Base-by-base conservation (phyloP, 1,140 invertebrate genomes). In the Drosophila nikananu region DNA sequence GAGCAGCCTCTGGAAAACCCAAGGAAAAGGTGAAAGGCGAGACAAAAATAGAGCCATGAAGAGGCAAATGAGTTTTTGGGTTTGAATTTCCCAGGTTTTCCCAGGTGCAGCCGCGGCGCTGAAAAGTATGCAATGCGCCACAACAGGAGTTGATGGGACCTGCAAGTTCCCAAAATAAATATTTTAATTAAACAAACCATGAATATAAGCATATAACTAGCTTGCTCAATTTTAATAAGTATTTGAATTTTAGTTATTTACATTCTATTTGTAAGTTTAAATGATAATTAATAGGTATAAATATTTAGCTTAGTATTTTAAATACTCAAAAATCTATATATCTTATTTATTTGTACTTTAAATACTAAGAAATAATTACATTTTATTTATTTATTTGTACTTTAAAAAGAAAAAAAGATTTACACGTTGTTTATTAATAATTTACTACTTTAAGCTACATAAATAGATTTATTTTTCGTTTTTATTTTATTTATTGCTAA, bases 11-110 rank as follows among this genome's bases (percentile, higher is more conserved):
- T 39, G 42, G n/a, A 19, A 21, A 44, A 10, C 10, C 42, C 42
- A 44, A 12, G 37, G 5, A 44, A 21, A 68, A 62, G 10, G 39
- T 44, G 41, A 32, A 25, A 42, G 27, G 21, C 19, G 37, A 48
- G 59, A 44, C 59, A 48, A 52, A 46, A 51, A 71, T 13, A 35
- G 25, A 55, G 21, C 19, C 6, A 64, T 12, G 37, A n/a, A 32
- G 15, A 32, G 25, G 13, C 19, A 48, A 70, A 59, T 49, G 35
- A 54, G 64, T 64, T 63, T 19, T n/a, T n/a, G 7, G 23, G 4
- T 32, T 35, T n/a, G n/a, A 46, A 46, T 65, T 37, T 37, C 4
- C 32, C 8, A 13, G 13, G 21, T 12, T 30, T 13, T 35, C 32
- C n/a, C 30, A 37, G 48, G 9, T 67, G 46, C 13, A 15, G 27